Evolutionary conservation across 2,888 invertebrate species (phyloP).

Genomic region (Lathronympha strigana): DNA sequence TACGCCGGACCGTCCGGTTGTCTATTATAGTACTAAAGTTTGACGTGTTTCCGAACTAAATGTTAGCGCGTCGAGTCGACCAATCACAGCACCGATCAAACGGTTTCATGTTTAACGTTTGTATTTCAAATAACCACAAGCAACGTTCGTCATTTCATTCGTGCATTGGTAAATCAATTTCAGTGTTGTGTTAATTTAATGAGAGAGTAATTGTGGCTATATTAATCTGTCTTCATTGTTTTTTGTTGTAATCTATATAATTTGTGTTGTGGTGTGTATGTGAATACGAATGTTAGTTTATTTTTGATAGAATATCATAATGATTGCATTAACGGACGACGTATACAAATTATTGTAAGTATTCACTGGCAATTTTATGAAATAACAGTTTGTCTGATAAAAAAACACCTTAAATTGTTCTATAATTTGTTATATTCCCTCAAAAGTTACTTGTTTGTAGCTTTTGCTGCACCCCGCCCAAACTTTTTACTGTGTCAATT

Average conservation of each 20-base stretch:
- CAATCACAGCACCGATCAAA: constrained; percentile 52
- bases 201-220: constrained; percentile 5
- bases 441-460: neutral
- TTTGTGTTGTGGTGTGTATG: constrained; percentile 27
- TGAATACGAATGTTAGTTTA: constrained; percentile 46
- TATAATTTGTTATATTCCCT: neutral
- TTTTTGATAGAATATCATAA: constrained; percentile 48
- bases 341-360: constrained; percentile 74
- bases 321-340: constrained; percentile 64
- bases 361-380: constrained; percentile 1
- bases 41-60: constrained; percentile 31
- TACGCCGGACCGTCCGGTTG: neutral
- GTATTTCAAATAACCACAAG: constrained; percentile 44
- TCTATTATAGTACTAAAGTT: neutral
- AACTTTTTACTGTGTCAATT: neutral
- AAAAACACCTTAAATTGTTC: neutral
- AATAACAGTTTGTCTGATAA: neutral
- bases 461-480: neutral
- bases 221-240: neutral
- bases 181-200: constrained; percentile 3
- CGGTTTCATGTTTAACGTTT: constrained; percentile 43
- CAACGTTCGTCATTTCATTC: constrained; percentile 38
- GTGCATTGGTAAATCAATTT: constrained; percentile 19
- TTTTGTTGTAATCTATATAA: constrained; percentile 5
- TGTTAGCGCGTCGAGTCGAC: constrained; percentile 39